Conservation (phyloP, 1,140 invertebrate genomes). For the Parasteatoda tepidariorum region DNA sequence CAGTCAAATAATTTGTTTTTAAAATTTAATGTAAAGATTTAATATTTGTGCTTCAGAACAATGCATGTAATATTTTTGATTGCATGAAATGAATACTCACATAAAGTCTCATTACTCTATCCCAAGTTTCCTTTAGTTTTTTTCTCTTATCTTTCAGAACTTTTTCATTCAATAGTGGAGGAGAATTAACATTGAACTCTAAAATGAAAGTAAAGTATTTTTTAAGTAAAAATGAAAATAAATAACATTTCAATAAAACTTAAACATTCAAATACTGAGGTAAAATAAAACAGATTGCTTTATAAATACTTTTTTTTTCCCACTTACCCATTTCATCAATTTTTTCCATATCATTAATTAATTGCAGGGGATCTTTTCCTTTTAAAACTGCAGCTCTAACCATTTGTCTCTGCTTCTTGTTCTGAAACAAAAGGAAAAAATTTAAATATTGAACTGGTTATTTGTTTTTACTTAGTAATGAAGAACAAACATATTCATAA, state of each 20-base stretch:
- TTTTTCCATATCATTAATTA: conserved; percentile 95
- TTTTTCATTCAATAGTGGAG: conserved; percentile 94
- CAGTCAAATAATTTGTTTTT: too few relatives aligned
- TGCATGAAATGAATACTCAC: conserved; percentile 37
- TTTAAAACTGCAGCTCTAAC: conserved; percentile 96
- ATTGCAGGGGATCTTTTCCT: conserved; percentile 95
- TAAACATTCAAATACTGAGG: not conserved
- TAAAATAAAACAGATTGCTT: conserved; percentile 1
- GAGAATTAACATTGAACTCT: conserved; percentile 95
- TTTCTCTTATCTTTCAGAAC: conserved; percentile 96
- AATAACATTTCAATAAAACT: too few relatives aligned
- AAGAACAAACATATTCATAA: too few relatives aligned
- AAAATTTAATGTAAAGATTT: not conserved
- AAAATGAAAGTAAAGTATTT: conserved; percentile 68
- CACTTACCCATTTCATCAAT: conserved; percentile 97
- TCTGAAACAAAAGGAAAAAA: conserved; percentile 70
- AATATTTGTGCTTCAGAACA: not conserved
- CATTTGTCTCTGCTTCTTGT: conserved; percentile 95
- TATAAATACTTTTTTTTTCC: not conserved
- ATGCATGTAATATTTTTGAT: not conserved
- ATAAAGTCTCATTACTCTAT: conserved; percentile 61
- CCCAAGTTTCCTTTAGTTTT: conserved; percentile 94
- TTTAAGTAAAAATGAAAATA: not conserved
- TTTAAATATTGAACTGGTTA: not conserved
- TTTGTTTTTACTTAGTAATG: too few relatives aligned